Evolutionary conservation across 37 sponge, comb jelly and placozoan genomes (phyloP).

Genomic region (Chondrosia reniformis): DNA sequence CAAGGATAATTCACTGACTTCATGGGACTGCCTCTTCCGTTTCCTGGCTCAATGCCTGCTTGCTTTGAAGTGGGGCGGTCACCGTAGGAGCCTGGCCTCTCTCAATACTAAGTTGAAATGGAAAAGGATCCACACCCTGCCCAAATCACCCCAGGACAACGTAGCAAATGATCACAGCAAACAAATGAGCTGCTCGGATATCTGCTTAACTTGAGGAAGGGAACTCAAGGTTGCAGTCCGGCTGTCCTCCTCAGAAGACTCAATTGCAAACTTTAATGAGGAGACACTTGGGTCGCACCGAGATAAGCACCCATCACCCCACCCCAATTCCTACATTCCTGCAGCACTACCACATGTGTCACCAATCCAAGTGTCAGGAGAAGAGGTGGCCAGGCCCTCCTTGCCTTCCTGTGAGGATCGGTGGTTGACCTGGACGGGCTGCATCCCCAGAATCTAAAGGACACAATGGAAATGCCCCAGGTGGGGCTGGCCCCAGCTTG

Average conservation of each 20-base stretch:
- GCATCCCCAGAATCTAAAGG: too few relatives aligned
- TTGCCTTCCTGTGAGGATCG: too few relatives aligned
- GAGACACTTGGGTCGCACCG: neutral
- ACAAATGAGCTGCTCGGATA: neutral
- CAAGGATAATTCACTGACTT: neutral
- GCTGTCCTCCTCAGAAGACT: neutral
- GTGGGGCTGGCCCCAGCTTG: too few relatives aligned
- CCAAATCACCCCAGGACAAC: neutral
- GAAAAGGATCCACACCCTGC: too few relatives aligned
- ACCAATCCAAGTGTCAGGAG: too few relatives aligned
- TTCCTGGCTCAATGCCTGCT: neutral
- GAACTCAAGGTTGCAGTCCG: neutral
- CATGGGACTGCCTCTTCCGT: neutral
- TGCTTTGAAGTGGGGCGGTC: neutral
- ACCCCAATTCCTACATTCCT: neutral
- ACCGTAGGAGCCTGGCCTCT: neutral
- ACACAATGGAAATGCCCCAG: too few relatives aligned
- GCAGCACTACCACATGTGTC: too few relatives aligned
- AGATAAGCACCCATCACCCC: neutral
- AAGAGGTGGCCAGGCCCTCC: too few relatives aligned
- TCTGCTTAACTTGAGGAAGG: neutral
- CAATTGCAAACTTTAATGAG: neutral
- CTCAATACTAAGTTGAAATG: neutral
- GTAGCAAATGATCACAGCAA: neutral
- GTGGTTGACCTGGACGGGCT: too few relatives aligned